phyloP scores from a whole-genome alignment of 2,113 vertebrate genomes.

The Sciurus niger region DNA sequence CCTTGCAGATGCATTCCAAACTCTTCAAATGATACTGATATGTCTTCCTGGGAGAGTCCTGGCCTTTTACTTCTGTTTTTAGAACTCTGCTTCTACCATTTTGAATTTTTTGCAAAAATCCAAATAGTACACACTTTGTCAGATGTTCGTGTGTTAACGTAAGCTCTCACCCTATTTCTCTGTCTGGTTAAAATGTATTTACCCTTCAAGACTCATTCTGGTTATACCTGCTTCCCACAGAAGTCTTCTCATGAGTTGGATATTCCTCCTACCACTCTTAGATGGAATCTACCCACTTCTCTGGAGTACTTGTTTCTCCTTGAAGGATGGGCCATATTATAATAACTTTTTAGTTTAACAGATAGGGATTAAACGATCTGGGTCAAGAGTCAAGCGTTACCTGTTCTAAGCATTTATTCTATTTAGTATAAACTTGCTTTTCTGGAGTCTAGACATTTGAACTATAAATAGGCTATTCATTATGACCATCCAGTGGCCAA shows the following conservation, averaged over 20 bases:
- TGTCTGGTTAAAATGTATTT: background rate
- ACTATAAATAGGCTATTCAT: background rate
- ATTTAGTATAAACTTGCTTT: background rate
- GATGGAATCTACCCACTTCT: background rate
- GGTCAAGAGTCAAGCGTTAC: too few species aligned
- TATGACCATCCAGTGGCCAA: slow-evolving; percentile 45
- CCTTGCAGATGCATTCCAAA: background rate
- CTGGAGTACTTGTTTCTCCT: background rate
- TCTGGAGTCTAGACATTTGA: background rate
- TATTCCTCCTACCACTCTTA: background rate
- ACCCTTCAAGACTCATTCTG: background rate
- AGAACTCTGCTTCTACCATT: background rate
- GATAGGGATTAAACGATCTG: background rate
- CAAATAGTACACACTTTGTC: background rate
- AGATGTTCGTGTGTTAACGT: background rate
- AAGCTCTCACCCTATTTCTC: background rate
- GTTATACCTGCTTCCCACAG: background rate
- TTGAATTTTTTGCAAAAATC: background rate
- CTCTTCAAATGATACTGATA: background rate
- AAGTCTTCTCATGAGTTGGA: background rate
- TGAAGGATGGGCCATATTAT: background rate
- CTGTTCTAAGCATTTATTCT: background rate
- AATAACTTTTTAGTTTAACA: background rate
- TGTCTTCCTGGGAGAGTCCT: background rate
- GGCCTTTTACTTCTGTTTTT: background rate